Percentiles rank a stretch among this genome's conserved stretches.
These are phyloP conservation scores for Sylvietta virens DNA, from an alignment of 2,113 vertebrate genomes.

Conservation along the genomic window DNA sequence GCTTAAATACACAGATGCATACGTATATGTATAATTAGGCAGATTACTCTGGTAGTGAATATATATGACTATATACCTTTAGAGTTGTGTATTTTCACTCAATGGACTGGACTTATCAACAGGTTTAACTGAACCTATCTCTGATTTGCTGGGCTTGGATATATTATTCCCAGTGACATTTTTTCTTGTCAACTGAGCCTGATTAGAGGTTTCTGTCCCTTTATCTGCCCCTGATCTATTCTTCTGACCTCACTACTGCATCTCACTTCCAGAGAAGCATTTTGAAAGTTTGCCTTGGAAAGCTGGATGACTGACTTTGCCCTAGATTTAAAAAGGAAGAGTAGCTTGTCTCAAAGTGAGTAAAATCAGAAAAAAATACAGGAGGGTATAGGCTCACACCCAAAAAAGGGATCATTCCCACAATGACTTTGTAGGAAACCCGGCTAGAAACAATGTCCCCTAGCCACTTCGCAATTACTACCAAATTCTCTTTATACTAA, in stretches of 20 bases:
- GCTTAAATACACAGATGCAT: background rate
- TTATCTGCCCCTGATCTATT: background rate
- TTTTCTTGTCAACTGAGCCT: background rate
- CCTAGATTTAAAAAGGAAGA: background rate
- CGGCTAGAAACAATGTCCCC: background rate
- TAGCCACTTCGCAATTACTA: background rate
- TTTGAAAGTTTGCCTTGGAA: background rate
- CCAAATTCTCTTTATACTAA: background rate
- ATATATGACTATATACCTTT: background rate
- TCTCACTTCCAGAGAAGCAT: background rate
- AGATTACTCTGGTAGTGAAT: background rate
- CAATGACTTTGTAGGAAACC: background rate
- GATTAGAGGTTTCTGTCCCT: background rate
- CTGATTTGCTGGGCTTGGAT: background rate
- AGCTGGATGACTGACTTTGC: background rate
- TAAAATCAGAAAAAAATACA: background rate
- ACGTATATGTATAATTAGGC: background rate
- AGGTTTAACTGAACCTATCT: background rate
- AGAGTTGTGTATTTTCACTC: background rate
- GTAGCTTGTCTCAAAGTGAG: background rate
- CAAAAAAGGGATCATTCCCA: background rate
- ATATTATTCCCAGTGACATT: background rate
- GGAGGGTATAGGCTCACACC: background rate
- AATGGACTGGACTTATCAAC: fast-evolving
- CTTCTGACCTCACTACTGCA: background rate